These are phyloP conservation scores for Microtus ochrogaster DNA, from an alignment of 2,113 vertebrate species.

Conservation along the genomic window DNA sequence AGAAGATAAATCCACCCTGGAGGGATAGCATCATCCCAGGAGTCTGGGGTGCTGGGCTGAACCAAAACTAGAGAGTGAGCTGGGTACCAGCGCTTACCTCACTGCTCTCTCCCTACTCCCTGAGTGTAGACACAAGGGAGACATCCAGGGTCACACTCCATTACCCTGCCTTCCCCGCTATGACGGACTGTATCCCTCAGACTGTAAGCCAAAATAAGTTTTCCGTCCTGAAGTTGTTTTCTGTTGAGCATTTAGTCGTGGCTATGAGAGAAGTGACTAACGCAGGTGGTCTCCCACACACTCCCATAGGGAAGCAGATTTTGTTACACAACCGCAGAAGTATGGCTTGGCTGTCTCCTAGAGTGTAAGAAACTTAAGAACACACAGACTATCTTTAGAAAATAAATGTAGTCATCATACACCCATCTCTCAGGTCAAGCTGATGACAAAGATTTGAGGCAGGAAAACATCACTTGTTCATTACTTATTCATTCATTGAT, in stretches of 20 bases:
- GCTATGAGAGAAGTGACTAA: background rate
- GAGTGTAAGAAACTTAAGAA: background rate
- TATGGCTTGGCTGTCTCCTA: background rate
- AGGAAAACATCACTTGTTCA: background rate
- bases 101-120: background rate
- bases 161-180: background rate
- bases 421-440: background rate
- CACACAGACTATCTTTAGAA: background rate
- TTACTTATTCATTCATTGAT: background rate
- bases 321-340: background rate
- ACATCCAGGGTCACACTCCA: too few species aligned
- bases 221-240: background rate
- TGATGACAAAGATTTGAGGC: slow-evolving; percentile 4
- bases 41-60: background rate
- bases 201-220: background rate
- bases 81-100: background rate
- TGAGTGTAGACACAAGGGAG: background rate
- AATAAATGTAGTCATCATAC: background rate
- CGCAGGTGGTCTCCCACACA: background rate
- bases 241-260: background rate
- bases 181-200: background rate
- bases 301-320: background rate
- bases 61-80: background rate
- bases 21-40: too few species aligned
- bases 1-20: background rate